Evolutionary conservation across 2,113 vertebrate species (phyloP).

Genomic region (Odobenus rosmarus): DNA sequence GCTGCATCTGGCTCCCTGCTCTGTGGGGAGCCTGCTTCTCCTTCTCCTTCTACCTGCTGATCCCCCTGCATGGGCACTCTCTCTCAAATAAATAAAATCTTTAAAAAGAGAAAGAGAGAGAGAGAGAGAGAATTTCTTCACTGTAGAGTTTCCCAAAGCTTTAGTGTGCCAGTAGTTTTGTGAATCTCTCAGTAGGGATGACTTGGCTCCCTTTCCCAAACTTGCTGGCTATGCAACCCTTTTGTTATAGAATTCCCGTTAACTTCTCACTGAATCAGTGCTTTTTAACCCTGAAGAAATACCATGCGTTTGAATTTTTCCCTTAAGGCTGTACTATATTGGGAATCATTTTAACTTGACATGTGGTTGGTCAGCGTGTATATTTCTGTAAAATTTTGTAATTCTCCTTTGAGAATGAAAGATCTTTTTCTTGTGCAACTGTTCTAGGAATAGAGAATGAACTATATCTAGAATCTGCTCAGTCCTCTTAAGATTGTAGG

Average conservation of each 20-base stretch:
- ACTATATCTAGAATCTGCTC: neutral
- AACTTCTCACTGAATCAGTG: neutral
- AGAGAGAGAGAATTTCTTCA: neutral
- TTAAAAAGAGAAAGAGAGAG: neutral
- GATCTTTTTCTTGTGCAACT: neutral
- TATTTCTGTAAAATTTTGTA: constrained; percentile 34
- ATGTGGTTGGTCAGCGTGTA: neutral
- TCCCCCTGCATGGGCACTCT: neutral
- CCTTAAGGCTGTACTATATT: neutral
- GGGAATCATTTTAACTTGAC: neutral
- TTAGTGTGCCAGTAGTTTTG: neutral
- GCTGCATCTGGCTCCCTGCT: neutral
- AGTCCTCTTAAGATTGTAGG: neutral
- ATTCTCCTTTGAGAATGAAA: constrained; percentile 52
- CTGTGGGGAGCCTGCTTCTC: neutral
- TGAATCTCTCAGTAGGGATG: neutral
- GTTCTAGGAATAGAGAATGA: neutral
- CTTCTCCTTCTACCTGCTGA: neutral
- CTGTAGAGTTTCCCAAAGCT: neutral
- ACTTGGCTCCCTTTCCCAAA: neutral
- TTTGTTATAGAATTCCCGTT: neutral
- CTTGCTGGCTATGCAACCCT: neutral
- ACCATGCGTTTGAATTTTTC: neutral
- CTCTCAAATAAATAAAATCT: neutral
- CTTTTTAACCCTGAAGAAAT: neutral